These are phyloP conservation scores for Cantharis nigra DNA, from an alignment of 2,888 invertebrate species.

Conservation along the genomic window DNA sequence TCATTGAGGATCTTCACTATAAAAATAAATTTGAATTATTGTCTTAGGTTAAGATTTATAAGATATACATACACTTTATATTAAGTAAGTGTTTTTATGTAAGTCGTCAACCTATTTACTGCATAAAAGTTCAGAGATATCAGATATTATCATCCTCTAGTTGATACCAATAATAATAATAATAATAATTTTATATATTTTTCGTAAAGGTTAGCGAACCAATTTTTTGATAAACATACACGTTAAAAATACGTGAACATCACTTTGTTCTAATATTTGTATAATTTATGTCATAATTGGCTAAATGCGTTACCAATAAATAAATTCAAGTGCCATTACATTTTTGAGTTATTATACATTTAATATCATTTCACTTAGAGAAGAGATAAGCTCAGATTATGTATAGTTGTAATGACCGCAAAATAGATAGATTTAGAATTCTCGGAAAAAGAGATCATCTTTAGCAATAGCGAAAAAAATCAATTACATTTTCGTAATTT, in stretches of 20 bases:
- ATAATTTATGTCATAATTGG: background rate
- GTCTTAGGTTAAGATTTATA: slow-evolving; percentile 27
- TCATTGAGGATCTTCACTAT: slow-evolving; percentile 1
- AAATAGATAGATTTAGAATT: slow-evolving; percentile 4
- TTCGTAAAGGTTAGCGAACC: slow-evolving; percentile 16
- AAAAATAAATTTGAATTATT: slow-evolving; percentile 9
- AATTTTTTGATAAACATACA: slow-evolving; percentile 10
- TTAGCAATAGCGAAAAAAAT: background rate
- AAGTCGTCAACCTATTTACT: slow-evolving; percentile 29
- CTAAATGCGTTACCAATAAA: background rate
- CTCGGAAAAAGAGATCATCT: background rate
- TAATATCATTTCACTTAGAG: slow-evolving; percentile 9
- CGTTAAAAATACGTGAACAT: slow-evolving; percentile 15
- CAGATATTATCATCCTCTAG: slow-evolving; percentile 16
- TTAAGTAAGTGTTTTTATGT: too few relatives aligned
- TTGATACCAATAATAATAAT: background rate
- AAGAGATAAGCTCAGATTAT: slow-evolving; percentile 14
- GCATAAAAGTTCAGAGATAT: slow-evolving; percentile 30
- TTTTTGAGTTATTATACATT: background rate
- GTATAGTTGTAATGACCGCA: slow-evolving; percentile 19
- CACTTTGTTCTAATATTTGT: slow-evolving; percentile 4
- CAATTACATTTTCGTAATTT: background rate
- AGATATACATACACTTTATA: background rate
- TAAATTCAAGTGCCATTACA: background rate
- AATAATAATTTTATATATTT: background rate